Evolutionary conservation across 2,113 vertebrate species (phyloP).

Genomic region (Bos taurus): DNA sequence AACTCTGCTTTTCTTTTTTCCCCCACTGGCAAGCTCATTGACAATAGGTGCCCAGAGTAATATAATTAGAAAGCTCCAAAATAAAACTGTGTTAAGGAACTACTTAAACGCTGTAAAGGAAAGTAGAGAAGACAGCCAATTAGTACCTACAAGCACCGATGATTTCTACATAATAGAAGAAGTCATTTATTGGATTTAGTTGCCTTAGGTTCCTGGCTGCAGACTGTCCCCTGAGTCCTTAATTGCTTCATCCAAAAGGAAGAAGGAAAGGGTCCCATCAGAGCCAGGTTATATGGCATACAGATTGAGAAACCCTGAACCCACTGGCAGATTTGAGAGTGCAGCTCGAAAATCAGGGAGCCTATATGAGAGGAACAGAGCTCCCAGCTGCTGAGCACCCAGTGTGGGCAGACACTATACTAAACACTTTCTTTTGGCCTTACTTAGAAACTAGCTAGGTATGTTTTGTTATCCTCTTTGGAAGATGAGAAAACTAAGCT

Average conservation of each 20-base stretch:
- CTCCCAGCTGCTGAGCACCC: neutral
- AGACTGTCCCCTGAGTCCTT: slow-evolving; percentile 28
- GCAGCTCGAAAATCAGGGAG: neutral
- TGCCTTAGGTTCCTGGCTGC: slow-evolving; percentile 23
- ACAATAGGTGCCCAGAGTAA: slow-evolving; percentile 49
- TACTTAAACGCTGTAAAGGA: slow-evolving; percentile 57
- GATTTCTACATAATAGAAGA: slow-evolving; percentile 63
- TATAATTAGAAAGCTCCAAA: slow-evolving; percentile 64
- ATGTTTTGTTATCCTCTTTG: neutral
- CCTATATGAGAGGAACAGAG: neutral
- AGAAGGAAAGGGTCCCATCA: neutral
- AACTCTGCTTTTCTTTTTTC: neutral
- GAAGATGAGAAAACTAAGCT: neutral
- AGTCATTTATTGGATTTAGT: slow-evolving; percentile 64
- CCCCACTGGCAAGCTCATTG: slow-evolving; percentile 38
- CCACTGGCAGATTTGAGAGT: neutral
- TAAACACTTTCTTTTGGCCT: neutral
- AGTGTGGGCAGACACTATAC: neutral
- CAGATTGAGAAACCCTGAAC: neutral
- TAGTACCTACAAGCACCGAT: slow-evolving; percentile 50
- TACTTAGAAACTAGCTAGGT: neutral
- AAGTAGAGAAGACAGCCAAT: slow-evolving; percentile 69
- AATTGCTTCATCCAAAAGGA: slow-evolving; percentile 26
- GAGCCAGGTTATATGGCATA: neutral
- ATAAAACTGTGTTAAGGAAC: slow-evolving; percentile 69